Base-by-base conservation (phyloP, 2,113 vertebrate species). In the Psittacula cyanocephala region DNA sequence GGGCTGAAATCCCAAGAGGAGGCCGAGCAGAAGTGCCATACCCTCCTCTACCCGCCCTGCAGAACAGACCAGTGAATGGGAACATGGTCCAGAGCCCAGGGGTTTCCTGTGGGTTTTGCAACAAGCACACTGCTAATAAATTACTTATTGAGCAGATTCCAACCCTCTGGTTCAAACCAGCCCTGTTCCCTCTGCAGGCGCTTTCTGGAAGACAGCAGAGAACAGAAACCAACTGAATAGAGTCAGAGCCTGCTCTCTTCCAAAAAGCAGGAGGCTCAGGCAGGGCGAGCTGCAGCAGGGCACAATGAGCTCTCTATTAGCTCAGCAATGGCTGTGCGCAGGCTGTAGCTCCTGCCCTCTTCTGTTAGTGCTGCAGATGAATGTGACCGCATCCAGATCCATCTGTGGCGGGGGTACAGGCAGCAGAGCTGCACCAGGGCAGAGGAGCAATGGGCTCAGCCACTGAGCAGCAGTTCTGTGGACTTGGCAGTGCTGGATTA, bases 161-260 rank as follows among this genome's bases (percentile, higher is more conserved):
- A 81, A 10, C 35, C 46, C 43, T 7, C 3, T 23, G 25, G 17
- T 33, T 83, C 79, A 37, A 49, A 28, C 8, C 20, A n/a, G 11
- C n/a, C 39, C 70, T 2, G 0, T 23, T 74, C 29, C 43, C 44
- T 57, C 53, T 4, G 0, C 53, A 77, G 52, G n/a, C 1, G 1
- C 59, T 62, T 82, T 35, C 57, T 60, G 35, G 65, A 81, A 88
- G 69, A 68, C 0, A 3, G 69, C 39, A 70, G 79, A 91, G 43
- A 84, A 20, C 69, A 64, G 23, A 50, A 64, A 90, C 29, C 43
- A 68, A 52, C 15, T 2, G 1, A 49, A 29, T 47, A 81, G 53
- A 33, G 28, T 17, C 2, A 0, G 44, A 59, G 29, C 11, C 37
- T 67, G 31, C 52, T 44, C 71, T 67, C 41, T 25, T 29, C 39